Percentiles rank a stretch among this genome's conserved stretches.
Evolutionary conservation across 35 echinoderm and acorn worm genomes (phyloP).

Genomic region (Holothuria glaberrima): DNA sequence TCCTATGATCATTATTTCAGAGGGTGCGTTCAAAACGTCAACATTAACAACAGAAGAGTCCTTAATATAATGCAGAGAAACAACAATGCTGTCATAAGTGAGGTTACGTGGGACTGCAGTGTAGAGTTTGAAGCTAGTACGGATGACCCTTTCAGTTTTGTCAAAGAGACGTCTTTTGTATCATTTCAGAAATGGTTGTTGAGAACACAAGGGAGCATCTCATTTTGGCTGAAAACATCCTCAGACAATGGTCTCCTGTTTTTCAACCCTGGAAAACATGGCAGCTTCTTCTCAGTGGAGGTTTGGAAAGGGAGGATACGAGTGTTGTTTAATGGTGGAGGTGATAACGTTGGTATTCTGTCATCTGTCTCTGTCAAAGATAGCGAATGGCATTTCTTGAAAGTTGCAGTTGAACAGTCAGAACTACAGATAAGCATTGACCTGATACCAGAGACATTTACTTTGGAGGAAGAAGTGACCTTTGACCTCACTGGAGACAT

Average conservation of each 20-base stretch:
- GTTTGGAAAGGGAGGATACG: conserved; percentile 75
- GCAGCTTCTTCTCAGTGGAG: conserved; percentile 81
- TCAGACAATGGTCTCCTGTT: conserved; percentile 75
- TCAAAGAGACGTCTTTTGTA: conserved; percentile 84
- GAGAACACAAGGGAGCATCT: conserved; percentile 76
- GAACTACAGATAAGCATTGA: conserved; percentile 89
- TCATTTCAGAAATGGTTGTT: conserved; percentile 85
- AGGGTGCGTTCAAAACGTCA: conserved; percentile 85
- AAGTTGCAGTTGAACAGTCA: conserved; percentile 54
- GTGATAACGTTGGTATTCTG: conserved; percentile 60
- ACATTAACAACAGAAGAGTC: conserved; percentile 72
- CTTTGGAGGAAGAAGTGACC: conserved; percentile 39
- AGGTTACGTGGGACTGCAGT: conserved; percentile 86
- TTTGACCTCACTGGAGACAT: conserved; percentile 67
- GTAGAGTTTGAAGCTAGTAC: conserved; percentile 83
- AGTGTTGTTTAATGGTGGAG: conserved; percentile 69
- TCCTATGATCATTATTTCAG: conserved; percentile 71
- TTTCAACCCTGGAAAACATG: conserved; percentile 67
- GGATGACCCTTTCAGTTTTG: conserved; percentile 95
- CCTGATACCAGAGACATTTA: conserved; percentile 71
- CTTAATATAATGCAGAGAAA: conserved; percentile 62
- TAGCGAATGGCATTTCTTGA: conserved; percentile 83
- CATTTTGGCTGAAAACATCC: conserved; percentile 87
- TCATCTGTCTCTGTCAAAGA: conserved; percentile 71
- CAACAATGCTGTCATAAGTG: conserved; percentile 48